These are phyloP conservation scores for Scaptomyza pallida DNA, from an alignment of 1,140 invertebrate genomes.

Conservation along the genomic window DNA sequence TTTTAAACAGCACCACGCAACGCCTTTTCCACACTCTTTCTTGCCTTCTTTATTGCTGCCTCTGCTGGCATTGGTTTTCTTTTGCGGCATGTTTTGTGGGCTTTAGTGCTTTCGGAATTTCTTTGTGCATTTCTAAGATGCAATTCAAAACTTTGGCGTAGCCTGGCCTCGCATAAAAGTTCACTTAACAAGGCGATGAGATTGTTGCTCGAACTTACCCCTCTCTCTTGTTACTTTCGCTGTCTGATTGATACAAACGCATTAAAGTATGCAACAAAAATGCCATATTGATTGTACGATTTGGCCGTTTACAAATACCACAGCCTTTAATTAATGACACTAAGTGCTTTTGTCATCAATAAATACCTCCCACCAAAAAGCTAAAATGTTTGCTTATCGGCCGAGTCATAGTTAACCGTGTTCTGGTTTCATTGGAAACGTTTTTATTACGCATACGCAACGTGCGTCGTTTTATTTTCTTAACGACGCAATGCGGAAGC, in stretches of 20 bases:
- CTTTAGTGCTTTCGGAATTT: constrained; percentile 40
- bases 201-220: constrained; percentile 10
- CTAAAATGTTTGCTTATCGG: constrained; percentile 56
- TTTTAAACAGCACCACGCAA: constrained; percentile 49
- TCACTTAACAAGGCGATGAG: constrained; percentile 37
- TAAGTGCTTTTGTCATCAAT: constrained; percentile 58
- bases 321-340: constrained; percentile 52
- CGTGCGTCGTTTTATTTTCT: constrained; percentile 48
- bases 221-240: not conserved
- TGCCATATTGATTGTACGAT: not conserved
- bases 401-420: constrained; percentile 14
- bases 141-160: constrained; percentile 46
- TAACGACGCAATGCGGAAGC: constrained; percentile 35
- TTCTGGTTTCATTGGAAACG: constrained; percentile 33
- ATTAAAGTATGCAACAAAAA: constrained; percentile 22
- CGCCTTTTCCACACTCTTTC: not conserved
- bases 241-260: not conserved
- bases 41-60: not conserved
- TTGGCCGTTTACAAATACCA: constrained; percentile 1
- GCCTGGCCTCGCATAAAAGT: constrained; percentile 12
- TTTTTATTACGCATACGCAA: constrained; percentile 71
- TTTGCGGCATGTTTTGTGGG: constrained; percentile 8
- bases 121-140: constrained; percentile 67
- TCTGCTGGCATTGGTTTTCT: constrained; percentile 11
- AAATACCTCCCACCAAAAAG: not conserved